These are phyloP conservation scores for Lemur catta DNA, from an alignment of 2,797 vertebrate species.

Conservation along the genomic window DNA sequence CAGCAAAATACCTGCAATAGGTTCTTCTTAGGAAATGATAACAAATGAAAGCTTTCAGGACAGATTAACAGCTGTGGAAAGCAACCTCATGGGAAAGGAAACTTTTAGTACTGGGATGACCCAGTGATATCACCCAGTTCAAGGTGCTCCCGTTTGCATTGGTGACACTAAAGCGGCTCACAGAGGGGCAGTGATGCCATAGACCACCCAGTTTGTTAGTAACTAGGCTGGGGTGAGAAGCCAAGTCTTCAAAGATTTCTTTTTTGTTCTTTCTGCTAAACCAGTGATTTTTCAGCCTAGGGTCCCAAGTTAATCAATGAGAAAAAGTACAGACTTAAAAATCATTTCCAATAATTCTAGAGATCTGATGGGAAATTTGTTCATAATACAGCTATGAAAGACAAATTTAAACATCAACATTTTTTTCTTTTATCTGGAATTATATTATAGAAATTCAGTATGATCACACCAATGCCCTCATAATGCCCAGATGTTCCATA, in stretches of 20 bases:
- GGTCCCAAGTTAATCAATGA: background rate
- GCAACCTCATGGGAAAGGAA: background rate
- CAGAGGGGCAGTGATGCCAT: background rate
- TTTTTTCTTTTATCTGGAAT: background rate
- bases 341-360: background rate
- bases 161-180: background rate
- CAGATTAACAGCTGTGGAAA: background rate
- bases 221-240: background rate
- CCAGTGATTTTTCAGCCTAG: background rate
- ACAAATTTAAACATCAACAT: background rate
- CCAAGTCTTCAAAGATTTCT: background rate
- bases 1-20: background rate
- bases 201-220: background rate
- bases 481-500: background rate
- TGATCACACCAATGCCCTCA: background rate
- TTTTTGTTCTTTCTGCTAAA: background rate
- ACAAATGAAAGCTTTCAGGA: background rate
- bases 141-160: background rate
- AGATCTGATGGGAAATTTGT: background rate
- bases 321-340: background rate
- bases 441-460: background rate
- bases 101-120: background rate
- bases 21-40: background rate
- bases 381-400: background rate
- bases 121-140: background rate